Evolutionary conservation across 2,113 vertebrate genomes (phyloP), one percentile per base, ranked within the genome.

Genomic region (Chaetura pelagica): DNA sequence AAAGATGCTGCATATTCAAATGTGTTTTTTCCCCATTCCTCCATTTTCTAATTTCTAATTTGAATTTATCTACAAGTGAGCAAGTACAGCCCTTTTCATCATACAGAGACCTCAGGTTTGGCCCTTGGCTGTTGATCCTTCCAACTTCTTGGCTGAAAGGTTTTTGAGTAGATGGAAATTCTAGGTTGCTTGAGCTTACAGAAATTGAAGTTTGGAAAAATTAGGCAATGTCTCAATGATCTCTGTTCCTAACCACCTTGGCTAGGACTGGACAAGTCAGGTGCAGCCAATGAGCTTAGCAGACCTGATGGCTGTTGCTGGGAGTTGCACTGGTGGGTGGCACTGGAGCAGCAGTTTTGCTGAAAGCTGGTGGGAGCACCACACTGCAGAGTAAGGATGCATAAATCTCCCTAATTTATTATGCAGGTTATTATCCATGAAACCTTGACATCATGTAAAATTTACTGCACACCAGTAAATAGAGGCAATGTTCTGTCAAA

Each of bases 261-360:
- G 27, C 32, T 69, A 46, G 54, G 86, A 74, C 10, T 27, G 46
- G 55, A 40, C 10, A 66, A 74, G 62, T 30, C 55, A 54, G 57
- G 22, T 13, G 24, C 38, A 29, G 85, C 32, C 44, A 44, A 10
- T 18, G 57, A 27, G 62, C 49, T 38, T 26, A 59, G 32, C 44
- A 64, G 46, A 55, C 5, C 0, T 0, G 7, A 30, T 15, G 21
- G 21, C 32, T 76, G 19, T 12, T 30, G 35, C 46, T 38, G 79
- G 62, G 34, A 71, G 27, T 38, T 38, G 20, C 26, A 22, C 29
- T 40, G 64, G 38, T 69, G 66, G 59, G n/a, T 11, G 23, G 23
- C 34, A 32, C 51, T 40, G 63, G 24, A 27, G 20, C 8, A 57
- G 32, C 4, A 5, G 34, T 7, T 2, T 30, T 75, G 64, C 68